Evolutionary conservation across 1,140 invertebrate species (phyloP), one percentile per base, ranked within the genome.

Genomic region (Lasaia peninsularis): DNA sequence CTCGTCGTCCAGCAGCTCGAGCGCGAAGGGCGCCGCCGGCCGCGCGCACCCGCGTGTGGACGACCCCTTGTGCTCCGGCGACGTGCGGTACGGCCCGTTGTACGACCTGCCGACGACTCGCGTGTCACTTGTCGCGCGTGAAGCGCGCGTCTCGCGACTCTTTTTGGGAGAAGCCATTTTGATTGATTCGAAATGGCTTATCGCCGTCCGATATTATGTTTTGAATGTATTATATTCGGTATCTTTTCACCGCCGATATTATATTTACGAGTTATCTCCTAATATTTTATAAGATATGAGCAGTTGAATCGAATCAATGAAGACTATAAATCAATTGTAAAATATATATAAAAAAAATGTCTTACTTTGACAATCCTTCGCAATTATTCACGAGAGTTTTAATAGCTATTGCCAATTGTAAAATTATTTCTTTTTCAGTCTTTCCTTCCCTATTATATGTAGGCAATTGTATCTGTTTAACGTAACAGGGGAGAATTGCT

Each of bases 371-470:
- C 14, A 99, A 89, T 49, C 96, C 95, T 89, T 99, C 98, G 75
- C 97, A 98, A 83, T 99, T 99, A 73, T 97, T 98, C 8, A 99
- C 94, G 33, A 99, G 91, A 40, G 98, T 98, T 78, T 96, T 96
- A 59, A 99, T 96, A n/a, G 98, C 96, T 12, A 98, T 94, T 0
- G 97, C 96, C 44, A 99, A 91, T 77, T 98, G 96, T 87, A 97
- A 93, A 65, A 98, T 96, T n/a, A 98, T 96, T 86, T 99, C 98
- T 62, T 97, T 94, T 88, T 98, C 96, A 0, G 94, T 94, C 88
- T 96, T 96, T 0, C 95, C 95, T 79, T 98, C 96, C 66, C 94
- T 95, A 56, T 96, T 95, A 59, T 96, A 96, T 10, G 94, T 95
- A 8, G 97, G 94, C 11, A 93, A 92, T 87, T 98, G 97, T 67